phyloP scores from a whole-genome alignment of 2,113 vertebrate genomes.

The Trichomycterus rosablanca region DNA sequence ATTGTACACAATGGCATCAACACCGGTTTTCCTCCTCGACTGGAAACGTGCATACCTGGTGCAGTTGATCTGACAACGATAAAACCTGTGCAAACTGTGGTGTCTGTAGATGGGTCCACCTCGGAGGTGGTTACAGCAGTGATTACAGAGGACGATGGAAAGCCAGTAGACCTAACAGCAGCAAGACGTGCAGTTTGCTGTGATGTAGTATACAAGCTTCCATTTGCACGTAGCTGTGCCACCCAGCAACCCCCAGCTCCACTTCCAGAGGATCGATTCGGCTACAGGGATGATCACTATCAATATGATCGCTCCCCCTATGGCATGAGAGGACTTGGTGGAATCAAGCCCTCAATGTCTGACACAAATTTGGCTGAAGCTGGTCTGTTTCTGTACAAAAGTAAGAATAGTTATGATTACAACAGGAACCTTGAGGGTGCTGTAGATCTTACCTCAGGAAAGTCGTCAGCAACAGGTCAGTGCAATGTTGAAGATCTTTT shows the following conservation, averaged over 20 bases:
- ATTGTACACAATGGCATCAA: slow-evolving; percentile 73
- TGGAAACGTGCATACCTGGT: slow-evolving; percentile 69
- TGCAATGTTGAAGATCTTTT: slow-evolving; percentile 84
- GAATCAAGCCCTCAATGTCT: slow-evolving; percentile 97
- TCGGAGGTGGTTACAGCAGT: slow-evolving; percentile 78
- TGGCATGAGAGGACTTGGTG: slow-evolving; percentile 79
- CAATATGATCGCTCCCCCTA: slow-evolving; percentile 82
- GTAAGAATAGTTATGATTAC: slow-evolving; percentile 95
- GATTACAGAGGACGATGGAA: slow-evolving; percentile 86
- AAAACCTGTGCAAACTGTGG: slow-evolving; percentile 84
- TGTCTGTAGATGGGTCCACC: slow-evolving; percentile 75
- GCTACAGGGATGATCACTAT: slow-evolving; percentile 96
- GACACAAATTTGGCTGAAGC: slow-evolving; percentile 94
- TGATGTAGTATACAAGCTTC: slow-evolving; percentile 91
- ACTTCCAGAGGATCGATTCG: slow-evolving; percentile 94
- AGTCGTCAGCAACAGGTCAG: slow-evolving; percentile 91
- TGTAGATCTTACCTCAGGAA: slow-evolving; percentile 96
- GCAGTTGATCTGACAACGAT: slow-evolving; percentile 90
- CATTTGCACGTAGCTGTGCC: slow-evolving; percentile 88
- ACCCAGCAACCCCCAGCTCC: slow-evolving; percentile 79
- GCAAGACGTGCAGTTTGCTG: slow-evolving; percentile 90
- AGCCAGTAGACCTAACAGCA: slow-evolving; percentile 92
- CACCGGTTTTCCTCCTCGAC: slow-evolving; percentile 59
- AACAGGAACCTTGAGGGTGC: slow-evolving; percentile 83
- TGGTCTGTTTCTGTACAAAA: slow-evolving; percentile 91